A percentile compares a stretch with the other conserved stretches of the same genome.
Conservation (phyloP, 1,140 invertebrate genomes). For the Prorops nasuta region DNA sequence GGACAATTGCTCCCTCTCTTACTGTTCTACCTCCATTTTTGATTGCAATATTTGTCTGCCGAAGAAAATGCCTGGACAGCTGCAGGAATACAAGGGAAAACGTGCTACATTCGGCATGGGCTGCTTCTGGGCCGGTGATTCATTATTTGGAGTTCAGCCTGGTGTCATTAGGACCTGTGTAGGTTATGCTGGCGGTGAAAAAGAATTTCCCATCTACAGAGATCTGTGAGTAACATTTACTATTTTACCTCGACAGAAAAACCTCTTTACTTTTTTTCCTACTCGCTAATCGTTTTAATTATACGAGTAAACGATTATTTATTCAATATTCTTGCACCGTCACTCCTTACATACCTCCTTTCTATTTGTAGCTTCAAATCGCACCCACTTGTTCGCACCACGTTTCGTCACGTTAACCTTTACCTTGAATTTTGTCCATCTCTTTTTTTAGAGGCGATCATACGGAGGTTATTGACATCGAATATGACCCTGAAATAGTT, state of each 20-base stretch:
- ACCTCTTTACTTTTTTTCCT: not conserved
- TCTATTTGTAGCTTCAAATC: not conserved
- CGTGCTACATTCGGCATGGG: constrained; percentile 91
- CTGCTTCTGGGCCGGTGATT: constrained; percentile 96
- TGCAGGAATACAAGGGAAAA: constrained; percentile 51
- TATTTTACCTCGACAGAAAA: too few relatives aligned
- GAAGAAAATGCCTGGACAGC: constrained; percentile 46
- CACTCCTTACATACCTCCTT: too few relatives aligned
- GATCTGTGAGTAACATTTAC: constrained; percentile 89
- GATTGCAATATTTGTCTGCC: constrained; percentile 11
- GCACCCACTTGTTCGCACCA: not conserved
- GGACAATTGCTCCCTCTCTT: not conserved
- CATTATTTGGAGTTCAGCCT: constrained; percentile 78
- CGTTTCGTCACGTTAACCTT: not conserved
- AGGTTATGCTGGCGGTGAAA: constrained; percentile 89
- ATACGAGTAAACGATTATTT: too few relatives aligned
- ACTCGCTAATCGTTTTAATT: too few relatives aligned
- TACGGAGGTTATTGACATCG: constrained; percentile 89
- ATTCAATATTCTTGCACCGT: too few relatives aligned
- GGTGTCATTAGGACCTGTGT: constrained; percentile 90
- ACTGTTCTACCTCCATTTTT: not conserved
- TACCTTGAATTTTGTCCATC: too few relatives aligned
- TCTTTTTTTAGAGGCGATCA: constrained; percentile 78
- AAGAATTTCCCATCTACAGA: constrained; percentile 78
- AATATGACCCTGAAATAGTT: constrained; percentile 79